Evolutionary conservation across 2,888 invertebrate species (phyloP).

Genomic region (Trissolcus brochymenae): DNA sequence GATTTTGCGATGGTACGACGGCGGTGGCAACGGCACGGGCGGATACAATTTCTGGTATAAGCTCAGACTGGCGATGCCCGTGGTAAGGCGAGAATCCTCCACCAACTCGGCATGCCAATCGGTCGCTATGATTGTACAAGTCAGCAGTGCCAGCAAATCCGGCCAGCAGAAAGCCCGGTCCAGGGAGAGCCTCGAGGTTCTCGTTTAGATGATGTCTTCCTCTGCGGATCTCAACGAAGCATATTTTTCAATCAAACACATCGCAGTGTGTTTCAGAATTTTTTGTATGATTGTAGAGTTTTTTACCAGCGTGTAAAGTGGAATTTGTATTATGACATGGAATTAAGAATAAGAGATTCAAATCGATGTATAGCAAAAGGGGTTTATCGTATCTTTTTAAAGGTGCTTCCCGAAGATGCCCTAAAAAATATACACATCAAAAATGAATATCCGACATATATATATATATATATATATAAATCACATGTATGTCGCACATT

Average conservation of each 20-base stretch:
- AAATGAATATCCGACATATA: too few relatives aligned
- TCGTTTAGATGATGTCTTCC: constrained; percentile 65
- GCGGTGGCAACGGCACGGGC: constrained; percentile 69
- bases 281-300: not conserved
- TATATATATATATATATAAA: too few relatives aligned
- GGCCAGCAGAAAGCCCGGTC: constrained; percentile 71
- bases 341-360: too few relatives aligned
- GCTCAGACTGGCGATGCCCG: constrained; percentile 81
- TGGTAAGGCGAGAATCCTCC: constrained; percentile 68
- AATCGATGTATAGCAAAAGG: too few relatives aligned
- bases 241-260: too few relatives aligned
- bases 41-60: constrained; percentile 82
- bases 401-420: too few relatives aligned
- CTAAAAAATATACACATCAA: too few relatives aligned
- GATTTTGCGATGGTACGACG: constrained; percentile 68
- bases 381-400: too few relatives aligned
- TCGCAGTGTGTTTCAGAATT: too few relatives aligned
- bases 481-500: too few relatives aligned
- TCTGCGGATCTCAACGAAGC: not conserved
- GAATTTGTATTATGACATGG: too few relatives aligned
- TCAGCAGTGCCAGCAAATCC: constrained; percentile 64
- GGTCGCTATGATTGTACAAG: constrained; percentile 73
- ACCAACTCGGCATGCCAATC: constrained; percentile 66
- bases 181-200: constrained; percentile 74
- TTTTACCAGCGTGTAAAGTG: too few relatives aligned